Percentiles rank a stretch among this genome's conserved stretches.
These are phyloP conservation scores for Chelmon rostratus DNA, from an alignment of 2,797 vertebrate species.

Conservation along the genomic window DNA sequence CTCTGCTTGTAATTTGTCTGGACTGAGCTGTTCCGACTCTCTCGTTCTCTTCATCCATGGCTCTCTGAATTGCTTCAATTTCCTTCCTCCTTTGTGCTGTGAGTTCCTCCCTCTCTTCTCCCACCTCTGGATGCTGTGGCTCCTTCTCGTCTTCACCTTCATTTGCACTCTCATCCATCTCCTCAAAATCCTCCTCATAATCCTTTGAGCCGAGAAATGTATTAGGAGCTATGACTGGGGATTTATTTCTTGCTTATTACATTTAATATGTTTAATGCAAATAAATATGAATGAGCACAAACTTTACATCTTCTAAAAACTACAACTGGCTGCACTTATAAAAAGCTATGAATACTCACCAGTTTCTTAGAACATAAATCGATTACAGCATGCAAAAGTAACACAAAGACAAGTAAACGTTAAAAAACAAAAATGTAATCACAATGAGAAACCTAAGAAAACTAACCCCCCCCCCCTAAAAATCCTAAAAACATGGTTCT, in stretches of 20 bases:
- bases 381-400: slow-evolving; percentile 74
- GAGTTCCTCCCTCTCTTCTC: slow-evolving; percentile 70
- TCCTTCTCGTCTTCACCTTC: slow-evolving; percentile 62
- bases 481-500: no score
- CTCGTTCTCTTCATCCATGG: slow-evolving; percentile 94
- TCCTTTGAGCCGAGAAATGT: slow-evolving; percentile 84
- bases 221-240: no score
- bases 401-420: slow-evolving; percentile 21
- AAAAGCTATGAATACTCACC: slow-evolving; percentile 72
- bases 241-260: neutral
- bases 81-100: slow-evolving; percentile 83
- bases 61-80: slow-evolving; percentile 91
- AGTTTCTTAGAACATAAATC: slow-evolving; percentile 74
- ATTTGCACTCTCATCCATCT: slow-evolving; percentile 76
- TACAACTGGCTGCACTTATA: neutral
- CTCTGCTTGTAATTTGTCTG: slow-evolving; percentile 51
- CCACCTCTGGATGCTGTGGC: slow-evolving; percentile 17
- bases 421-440: slow-evolving; percentile 3
- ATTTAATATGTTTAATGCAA: neutral
- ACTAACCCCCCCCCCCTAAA: no score
- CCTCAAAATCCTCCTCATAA: slow-evolving; percentile 97
- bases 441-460: neutral
- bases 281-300: neutral
- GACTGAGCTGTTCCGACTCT: slow-evolving; percentile 79
- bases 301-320: slow-evolving; percentile 1